Evolutionary conservation across 1,140 invertebrate species (phyloP).

Genomic region (Marisa cornuarietis): DNA sequence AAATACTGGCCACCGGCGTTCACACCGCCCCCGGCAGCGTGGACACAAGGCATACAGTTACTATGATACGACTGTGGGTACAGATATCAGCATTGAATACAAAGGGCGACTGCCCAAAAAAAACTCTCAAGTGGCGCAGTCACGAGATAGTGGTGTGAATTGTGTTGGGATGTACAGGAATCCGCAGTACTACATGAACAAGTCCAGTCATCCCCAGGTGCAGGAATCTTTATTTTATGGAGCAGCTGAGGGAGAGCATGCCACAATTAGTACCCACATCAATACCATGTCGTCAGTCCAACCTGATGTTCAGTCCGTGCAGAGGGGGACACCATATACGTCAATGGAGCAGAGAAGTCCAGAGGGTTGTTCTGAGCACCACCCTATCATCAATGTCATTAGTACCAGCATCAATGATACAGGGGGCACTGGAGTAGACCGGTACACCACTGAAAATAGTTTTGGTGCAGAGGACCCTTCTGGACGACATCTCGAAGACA

Average conservation of each 20-base stretch:
- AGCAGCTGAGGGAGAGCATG: background rate
- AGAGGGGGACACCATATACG: slow-evolving; percentile 16
- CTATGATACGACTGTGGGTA: slow-evolving; percentile 32
- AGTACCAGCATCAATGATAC: background rate
- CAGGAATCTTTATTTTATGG: slow-evolving; percentile 6
- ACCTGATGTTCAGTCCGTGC: slow-evolving; percentile 7
- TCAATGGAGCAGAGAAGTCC: slow-evolving; percentile 18
- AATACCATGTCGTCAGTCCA: slow-evolving; percentile 3
- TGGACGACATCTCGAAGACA: background rate
- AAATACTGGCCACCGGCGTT: slow-evolving; percentile 27
- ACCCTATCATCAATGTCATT: slow-evolving; percentile 9
- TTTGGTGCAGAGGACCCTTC: background rate
- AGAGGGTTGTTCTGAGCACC: slow-evolving; percentile 10
- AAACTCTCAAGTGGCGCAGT: slow-evolving; percentile 46
- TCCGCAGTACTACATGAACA: slow-evolving; percentile 3
- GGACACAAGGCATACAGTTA: slow-evolving; percentile 32
- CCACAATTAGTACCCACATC: background rate
- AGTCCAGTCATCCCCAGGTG: background rate
- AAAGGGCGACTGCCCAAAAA: slow-evolving; percentile 55
- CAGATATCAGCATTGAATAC: slow-evolving; percentile 56
- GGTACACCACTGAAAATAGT: background rate
- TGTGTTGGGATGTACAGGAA: slow-evolving; percentile 47
- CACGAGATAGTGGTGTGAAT: slow-evolving; percentile 59
- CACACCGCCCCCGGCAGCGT: slow-evolving; percentile 38
- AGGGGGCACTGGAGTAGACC: background rate